phyloP scores from a whole-genome alignment of 2,113 vertebrate genomes.

The Gobius niger region DNA sequence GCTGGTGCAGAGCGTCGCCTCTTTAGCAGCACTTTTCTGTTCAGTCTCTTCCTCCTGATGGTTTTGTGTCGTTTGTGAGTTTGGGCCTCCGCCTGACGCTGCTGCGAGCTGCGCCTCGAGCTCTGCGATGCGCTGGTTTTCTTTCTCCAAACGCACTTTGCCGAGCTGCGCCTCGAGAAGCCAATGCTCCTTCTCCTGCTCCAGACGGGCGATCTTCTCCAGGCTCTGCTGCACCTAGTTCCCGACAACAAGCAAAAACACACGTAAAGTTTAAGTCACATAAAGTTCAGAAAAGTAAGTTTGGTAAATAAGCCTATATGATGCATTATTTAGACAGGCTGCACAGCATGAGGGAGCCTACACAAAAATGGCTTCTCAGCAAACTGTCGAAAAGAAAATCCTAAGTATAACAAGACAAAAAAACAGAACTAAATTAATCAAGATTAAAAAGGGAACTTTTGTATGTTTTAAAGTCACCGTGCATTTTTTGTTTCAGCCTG shows the following conservation, averaged over 20 bases:
- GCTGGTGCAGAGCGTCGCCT: constrained; percentile 78
- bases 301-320: background rate
- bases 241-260: constrained; percentile 1
- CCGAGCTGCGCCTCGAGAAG: constrained; percentile 95
- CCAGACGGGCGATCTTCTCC: constrained; percentile 94
- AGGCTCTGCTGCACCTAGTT: constrained; percentile 91
- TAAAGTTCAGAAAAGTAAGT: constrained; percentile 35
- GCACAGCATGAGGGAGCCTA: too few species aligned
- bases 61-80: constrained; percentile 36
- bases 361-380: too few species aligned
- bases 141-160: constrained; percentile 93
- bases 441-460: too few species aligned
- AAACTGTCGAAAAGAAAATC: too few species aligned
- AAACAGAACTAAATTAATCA: too few species aligned
- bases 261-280: background rate
- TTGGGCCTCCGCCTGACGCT: constrained; percentile 58
- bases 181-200: constrained; percentile 99
- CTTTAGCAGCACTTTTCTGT: constrained; percentile 63
- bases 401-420: too few species aligned
- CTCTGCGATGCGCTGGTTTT: constrained; percentile 85
- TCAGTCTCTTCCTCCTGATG: constrained; percentile 67
- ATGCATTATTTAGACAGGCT: too few species aligned
- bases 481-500: too few species aligned
- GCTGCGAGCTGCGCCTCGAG: constrained; percentile 79
- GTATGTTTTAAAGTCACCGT: too few species aligned